Evolutionary conservation across 2,113 vertebrate genomes (phyloP).

Genomic region (Anser brachyrhynchus): DNA sequence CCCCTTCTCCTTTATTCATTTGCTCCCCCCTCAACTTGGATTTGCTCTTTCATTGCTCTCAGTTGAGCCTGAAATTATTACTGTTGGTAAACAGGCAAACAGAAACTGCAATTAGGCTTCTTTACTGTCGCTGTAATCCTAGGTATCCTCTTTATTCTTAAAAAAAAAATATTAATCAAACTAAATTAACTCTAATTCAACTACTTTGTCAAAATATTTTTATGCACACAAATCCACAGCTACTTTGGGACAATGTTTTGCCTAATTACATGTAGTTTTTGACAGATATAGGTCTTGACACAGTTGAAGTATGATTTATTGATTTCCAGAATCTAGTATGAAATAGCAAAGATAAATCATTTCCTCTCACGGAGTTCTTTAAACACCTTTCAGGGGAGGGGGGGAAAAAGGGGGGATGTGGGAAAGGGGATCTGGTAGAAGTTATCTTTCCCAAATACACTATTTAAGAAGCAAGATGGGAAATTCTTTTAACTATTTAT

Average conservation of each 20-base stretch:
- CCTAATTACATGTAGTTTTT: not conserved
- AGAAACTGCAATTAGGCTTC: not conserved
- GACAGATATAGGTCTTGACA: not conserved
- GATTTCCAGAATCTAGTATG: not conserved
- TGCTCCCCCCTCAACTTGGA: not conserved
- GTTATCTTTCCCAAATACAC: not conserved
- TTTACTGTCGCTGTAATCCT: not conserved
- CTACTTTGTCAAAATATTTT: not conserved
- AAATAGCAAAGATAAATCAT: not conserved
- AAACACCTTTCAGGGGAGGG: not conserved
- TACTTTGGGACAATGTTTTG: not conserved
- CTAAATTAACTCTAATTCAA: not conserved
- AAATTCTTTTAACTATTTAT: not conserved
- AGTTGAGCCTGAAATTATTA: not conserved
- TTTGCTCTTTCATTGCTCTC: not conserved
- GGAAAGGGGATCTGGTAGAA: not conserved
- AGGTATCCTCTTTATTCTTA: not conserved
- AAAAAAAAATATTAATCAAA: not conserved
- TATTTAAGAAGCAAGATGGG: not conserved
- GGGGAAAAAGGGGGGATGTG: accelerated
- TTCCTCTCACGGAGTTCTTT: not conserved
- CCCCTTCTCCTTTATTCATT: not conserved
- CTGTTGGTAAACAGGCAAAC: not conserved
- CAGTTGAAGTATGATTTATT: not conserved
- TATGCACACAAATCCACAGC: not conserved